Conservation (phyloP, 2,113 vertebrate species). For the Typhlomys cinereus region DNA sequence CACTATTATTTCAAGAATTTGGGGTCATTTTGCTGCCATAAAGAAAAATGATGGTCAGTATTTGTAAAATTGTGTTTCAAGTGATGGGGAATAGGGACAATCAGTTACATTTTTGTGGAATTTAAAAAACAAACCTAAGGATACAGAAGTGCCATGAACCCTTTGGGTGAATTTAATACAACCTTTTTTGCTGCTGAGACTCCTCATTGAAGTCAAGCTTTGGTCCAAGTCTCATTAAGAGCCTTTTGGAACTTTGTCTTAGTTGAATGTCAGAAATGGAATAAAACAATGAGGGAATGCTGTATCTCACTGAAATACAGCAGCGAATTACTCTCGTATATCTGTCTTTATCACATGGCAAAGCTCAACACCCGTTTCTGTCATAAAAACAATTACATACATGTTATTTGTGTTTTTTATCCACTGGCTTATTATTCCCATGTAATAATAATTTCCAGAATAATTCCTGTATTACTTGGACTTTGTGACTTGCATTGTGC, state of each 20-base stretch:
- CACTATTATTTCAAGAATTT: constrained; percentile 16
- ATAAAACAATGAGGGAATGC: constrained; percentile 39
- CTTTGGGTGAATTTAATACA: constrained; percentile 2
- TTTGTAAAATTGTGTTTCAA: constrained; percentile 31
- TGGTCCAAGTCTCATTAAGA: constrained; percentile 22
- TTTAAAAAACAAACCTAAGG: not conserved
- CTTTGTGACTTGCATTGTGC: not conserved
- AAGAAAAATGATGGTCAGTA: not conserved
- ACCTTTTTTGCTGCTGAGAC: constrained; percentile 33
- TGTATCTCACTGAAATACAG: constrained; percentile 38
- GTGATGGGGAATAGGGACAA: not conserved
- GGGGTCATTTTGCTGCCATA: constrained; percentile 27
- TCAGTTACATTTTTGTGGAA: constrained; percentile 27
- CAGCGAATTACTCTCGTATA: not conserved
- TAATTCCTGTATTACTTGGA: not conserved
- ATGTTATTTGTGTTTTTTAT: not conserved
- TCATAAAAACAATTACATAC: not conserved
- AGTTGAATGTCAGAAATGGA: constrained; percentile 2
- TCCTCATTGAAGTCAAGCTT: constrained; percentile 20
- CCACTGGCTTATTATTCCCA: not conserved
- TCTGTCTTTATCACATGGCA: not conserved
- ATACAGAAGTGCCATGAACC: not conserved
- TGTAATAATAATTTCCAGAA: too few species aligned
- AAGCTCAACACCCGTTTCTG: constrained; percentile 22
- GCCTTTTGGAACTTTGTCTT: not conserved